Conservation (phyloP, 2,888 invertebrate species). For the Coremacera marginata region DNA sequence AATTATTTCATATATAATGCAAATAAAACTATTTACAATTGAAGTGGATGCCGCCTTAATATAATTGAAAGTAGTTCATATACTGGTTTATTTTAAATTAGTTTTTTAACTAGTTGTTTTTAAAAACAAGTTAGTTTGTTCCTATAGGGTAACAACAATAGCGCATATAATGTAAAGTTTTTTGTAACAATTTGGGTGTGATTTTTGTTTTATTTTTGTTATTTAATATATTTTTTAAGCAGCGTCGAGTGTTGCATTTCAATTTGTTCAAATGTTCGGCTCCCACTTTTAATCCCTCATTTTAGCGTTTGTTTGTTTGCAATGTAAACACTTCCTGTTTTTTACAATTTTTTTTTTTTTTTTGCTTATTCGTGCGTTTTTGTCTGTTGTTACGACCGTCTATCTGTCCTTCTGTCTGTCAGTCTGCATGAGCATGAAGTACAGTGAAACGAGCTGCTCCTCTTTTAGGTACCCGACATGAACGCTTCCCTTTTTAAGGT, state of each 20-base stretch:
- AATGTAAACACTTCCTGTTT: slow-evolving; percentile 42
- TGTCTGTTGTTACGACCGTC: neutral
- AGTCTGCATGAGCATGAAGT: neutral
- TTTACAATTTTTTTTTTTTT: neutral
- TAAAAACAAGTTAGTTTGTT: too few species aligned
- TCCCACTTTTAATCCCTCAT: slow-evolving; percentile 42
- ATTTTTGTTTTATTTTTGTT: slow-evolving; percentile 7
- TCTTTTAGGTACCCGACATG: neutral
- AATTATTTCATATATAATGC: too few species aligned
- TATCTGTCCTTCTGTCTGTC: neutral
- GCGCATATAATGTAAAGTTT: neutral
- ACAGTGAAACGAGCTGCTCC: neutral
- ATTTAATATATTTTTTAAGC: slow-evolving; percentile 5
- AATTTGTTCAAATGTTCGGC: slow-evolving; percentile 45
- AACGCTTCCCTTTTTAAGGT: neutral
- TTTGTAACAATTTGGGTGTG: slow-evolving; percentile 13
- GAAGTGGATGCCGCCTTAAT: too few species aligned
- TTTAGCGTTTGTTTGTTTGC: slow-evolving; percentile 44
- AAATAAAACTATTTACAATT: too few species aligned
- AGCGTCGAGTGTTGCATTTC: slow-evolving; percentile 40
- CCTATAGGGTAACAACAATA: slow-evolving; percentile 35
- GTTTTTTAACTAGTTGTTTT: too few species aligned
- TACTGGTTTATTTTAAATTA: too few species aligned
- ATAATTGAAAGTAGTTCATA: too few species aligned
- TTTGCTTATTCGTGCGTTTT: neutral